Evolutionary conservation across 2,113 vertebrate genomes (phyloP), one percentile per base, ranked within the genome.

Genomic region (Cephalopholis sonnerati): DNA sequence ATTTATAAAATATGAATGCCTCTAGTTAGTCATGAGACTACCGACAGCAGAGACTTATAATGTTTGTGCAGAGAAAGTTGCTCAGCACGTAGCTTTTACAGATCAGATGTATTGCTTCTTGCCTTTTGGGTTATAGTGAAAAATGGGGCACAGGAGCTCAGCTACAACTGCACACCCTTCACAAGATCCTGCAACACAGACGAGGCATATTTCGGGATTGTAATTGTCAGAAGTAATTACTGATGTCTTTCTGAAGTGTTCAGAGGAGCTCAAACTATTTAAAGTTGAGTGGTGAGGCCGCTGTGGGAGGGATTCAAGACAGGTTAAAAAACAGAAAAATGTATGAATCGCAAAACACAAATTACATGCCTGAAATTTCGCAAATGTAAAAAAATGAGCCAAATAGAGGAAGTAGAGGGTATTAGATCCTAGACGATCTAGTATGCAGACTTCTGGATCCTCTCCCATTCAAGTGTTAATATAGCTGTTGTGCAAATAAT

Each of bases 1-100:
- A 57, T n/a, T 57, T 57, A 59, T 78, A 55, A 67, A 78, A 78
- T 72, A 83, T 81, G 76, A 73, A 90, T 74, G 72, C 46, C 8
- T 80, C 12, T 64, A 62, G 76, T 41, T 84, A 80, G 50, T 61
- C 48, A 41, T 27, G 67, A 74, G 73, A 22, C 32, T 59, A 69
- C 71, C 0, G 44, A 48, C 65, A 25, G 63, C 77, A 59, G 53
- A 64, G 57, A 20, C 53, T 82, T 55, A 76, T 29, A 59, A 66
- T 57, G 53, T 18, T 36, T 27, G 39, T 50, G 39, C 58, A 63
- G 63, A 57, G 48, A 6, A 69, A 44, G 74, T 58, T 70, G 51
- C 57, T 80, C 76, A n/a, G 51, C 62, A 39, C 0, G 24, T 36
- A 22, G 50, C 57, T 36, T 53, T 53, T 53, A 57, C 4, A 22